Evolutionary conservation across 2,888 invertebrate genomes (phyloP), one percentile per base, ranked within the genome.

Genomic region (Acanthosepion lycidas): DNA sequence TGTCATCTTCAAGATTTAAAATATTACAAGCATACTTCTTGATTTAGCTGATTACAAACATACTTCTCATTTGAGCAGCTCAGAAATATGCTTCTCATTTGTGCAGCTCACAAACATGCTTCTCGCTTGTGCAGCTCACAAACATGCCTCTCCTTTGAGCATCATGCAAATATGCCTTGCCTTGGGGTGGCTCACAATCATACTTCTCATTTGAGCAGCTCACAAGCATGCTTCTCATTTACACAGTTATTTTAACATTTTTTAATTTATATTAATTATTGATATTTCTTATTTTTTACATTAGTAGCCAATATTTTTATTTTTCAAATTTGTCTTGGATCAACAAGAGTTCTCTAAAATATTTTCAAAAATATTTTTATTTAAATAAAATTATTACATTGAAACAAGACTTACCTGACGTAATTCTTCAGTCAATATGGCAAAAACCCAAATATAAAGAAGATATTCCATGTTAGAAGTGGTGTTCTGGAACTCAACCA

Each of bases 381-480:
- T 33, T 15, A 78, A 78, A 78, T n/a, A 78, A 78, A 78, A 23
- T 78, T 0, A 33, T n/a, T 78, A 33, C 8, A 18, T 59, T 28
- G 51, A 42, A 9, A 6, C 26, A 92, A 91, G n/a, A 92, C 95
- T 51, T 95, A 97, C 97, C 97, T 97, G 97, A 95, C 97, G 94
- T 18, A 97, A 95, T 96, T 97, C 97, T 95, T 97, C 97, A 18
- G 96, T 95, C 93, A 97, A 96, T 94, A 97, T 96, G 5, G 97
- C 97, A 94, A 96, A 95, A 20, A 97, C 97, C 97, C 97, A 97
- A 42, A 96, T 95, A 92, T 97, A 97, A 53, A 97, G 96, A 6
- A 97, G 94, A 6, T 96, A 96, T 95, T 97, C 97, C 42, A 95
- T 94, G 9, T 94, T 12, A 18, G 96, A 96, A 91, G 96, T 95